Percentiles rank a stretch among this genome's conserved stretches.
phyloP scores from a whole-genome alignment of 2,888 invertebrate genomes.

The Drosophila gaucha region DNA sequence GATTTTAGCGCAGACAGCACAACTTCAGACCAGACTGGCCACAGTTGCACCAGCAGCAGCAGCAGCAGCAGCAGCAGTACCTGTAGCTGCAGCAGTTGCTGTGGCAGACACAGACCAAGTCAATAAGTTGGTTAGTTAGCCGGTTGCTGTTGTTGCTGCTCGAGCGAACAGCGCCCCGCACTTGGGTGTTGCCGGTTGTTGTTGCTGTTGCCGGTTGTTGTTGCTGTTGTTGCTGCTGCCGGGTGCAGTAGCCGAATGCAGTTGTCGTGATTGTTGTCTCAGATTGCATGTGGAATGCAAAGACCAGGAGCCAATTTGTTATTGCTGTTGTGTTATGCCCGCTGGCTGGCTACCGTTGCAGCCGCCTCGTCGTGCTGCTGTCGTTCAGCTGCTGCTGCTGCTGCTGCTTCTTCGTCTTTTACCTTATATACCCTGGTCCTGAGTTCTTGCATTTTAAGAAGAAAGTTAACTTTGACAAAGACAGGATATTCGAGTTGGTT shows the following conservation, averaged over 20 bases:
- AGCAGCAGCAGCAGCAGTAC: conserved; percentile 14
- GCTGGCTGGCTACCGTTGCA: conserved; percentile 75
- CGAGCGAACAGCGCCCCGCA: conserved; percentile 43
- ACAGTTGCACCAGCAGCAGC: conserved; percentile 3
- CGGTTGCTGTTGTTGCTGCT: conserved; percentile 45
- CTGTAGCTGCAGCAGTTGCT: conserved; percentile 16
- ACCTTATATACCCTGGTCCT: conserved; percentile 29
- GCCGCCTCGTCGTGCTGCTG: conserved; percentile 44
- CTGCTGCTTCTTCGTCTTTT: conserved; percentile 5
- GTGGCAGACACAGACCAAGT: conserved; percentile 47
- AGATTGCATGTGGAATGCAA: conserved; percentile 81
- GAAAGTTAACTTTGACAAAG: too few species aligned
- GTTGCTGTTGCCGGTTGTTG: conserved; percentile 21
- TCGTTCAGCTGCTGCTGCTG: conserved; percentile 25
- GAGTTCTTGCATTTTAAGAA: not conserved
- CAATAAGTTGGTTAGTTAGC: conserved; percentile 61
- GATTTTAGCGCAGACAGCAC: conserved; percentile 52
- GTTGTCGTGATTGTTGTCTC: conserved; percentile 79
- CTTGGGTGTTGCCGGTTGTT: conserved; percentile 62
- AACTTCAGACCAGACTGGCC: conserved; percentile 46
- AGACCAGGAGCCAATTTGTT: conserved; percentile 84
- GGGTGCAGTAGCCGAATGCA: conserved; percentile 70
- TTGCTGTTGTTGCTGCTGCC: conserved; percentile 22
- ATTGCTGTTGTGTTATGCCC: conserved; percentile 68
- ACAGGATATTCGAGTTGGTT: too few species aligned